phyloP scores from a whole-genome alignment of 1,140 invertebrate genomes.

The Leptinotarsa defecta region DNA sequence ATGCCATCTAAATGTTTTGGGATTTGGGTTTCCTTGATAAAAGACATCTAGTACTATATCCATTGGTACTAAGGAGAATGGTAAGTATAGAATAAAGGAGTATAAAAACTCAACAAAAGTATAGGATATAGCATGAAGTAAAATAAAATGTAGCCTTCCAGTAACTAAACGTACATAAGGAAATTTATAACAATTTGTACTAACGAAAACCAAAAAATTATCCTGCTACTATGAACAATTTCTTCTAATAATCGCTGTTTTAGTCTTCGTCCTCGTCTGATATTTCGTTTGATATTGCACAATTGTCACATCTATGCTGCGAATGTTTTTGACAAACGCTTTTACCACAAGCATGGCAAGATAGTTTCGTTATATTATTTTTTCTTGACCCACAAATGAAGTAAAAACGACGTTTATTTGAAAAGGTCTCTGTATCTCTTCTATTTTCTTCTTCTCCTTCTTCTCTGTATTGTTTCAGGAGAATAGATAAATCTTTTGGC shows the following conservation, averaged over 20 bases:
- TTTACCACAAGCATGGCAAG: too few species aligned
- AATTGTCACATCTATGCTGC: conserved; percentile 7
- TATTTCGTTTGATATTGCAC: background rate
- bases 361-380: too few species aligned
- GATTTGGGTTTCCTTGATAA: too few species aligned
- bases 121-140: conserved; percentile 3
- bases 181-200: too few species aligned
- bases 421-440: too few species aligned
- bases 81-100: background rate
- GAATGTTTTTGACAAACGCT: background rate
- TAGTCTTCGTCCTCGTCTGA: background rate
- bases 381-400: too few species aligned
- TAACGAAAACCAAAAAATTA: conserved; percentile 14
- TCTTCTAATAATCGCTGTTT: background rate
- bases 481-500: background rate
- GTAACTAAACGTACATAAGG: too few species aligned
- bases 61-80: background rate
- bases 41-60: background rate
- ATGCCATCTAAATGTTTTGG: too few species aligned
- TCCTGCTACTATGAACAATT: background rate
- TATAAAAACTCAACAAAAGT: background rate
- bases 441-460: background rate
- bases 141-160: background rate
- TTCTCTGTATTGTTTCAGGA: background rate
- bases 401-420: too few species aligned